phyloP scores from a whole-genome alignment of 1,140 invertebrate genomes.

The Neomicropteryx cornuta region DNA sequence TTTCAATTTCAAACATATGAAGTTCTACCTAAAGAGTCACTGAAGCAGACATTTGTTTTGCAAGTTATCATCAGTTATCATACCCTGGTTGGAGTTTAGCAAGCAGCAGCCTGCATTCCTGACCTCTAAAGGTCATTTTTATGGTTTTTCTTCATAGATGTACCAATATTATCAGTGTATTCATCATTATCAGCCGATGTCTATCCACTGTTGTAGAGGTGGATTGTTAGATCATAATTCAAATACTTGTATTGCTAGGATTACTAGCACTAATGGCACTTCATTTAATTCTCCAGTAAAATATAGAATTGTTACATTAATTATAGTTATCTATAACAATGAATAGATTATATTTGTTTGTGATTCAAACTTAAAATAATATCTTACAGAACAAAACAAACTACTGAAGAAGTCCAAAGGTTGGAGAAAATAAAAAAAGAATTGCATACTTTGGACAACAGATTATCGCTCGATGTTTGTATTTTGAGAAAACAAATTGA shows the following conservation, averaged over 20 bases:
- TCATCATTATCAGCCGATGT: slow-evolving; percentile 1
- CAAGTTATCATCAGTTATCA: no score
- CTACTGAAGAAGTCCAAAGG: slow-evolving; percentile 55
- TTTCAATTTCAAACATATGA: no score
- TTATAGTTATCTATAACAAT: background rate
- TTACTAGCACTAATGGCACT: no score
- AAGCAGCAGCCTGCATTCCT: no score
- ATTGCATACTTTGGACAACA: slow-evolving; percentile 56
- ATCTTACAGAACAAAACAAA: slow-evolving; percentile 51
- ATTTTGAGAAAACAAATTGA: slow-evolving; percentile 69
- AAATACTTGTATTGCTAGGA: background rate
- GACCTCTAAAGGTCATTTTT: no score
- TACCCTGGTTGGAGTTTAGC: no score
- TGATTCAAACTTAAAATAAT: background rate
- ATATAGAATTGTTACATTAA: background rate
- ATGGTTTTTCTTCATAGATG: no score
- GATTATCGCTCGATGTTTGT: slow-evolving; percentile 58
- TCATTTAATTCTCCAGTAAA: background rate
- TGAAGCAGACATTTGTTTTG: no score
- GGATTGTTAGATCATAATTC: slow-evolving; percentile 4
- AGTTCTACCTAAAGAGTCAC: no score
- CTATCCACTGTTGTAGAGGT: background rate
- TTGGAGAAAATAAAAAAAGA: slow-evolving; percentile 61
- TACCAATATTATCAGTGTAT: no score
- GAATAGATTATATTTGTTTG: background rate